phyloP scores from a whole-genome alignment of 2,888 invertebrate genomes.

The Parasteatoda lunata region DNA sequence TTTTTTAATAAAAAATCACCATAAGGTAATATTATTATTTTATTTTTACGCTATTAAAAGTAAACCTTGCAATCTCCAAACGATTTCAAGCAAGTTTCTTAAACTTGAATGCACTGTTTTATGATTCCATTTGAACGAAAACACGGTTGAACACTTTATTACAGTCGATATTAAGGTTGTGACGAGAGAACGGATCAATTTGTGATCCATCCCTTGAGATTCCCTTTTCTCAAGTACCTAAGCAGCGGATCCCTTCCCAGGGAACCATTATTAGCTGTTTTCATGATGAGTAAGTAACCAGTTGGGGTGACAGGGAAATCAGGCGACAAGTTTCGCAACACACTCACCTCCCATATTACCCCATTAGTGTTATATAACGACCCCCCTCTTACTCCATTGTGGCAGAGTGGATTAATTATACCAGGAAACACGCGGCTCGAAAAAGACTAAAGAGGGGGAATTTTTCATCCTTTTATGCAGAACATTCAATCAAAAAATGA shows the following conservation, averaged over 20 bases:
- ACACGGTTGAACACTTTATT: background rate
- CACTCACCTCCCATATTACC: conserved; percentile 59
- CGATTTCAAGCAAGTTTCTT: background rate
- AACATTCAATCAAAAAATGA: conserved; percentile 22
- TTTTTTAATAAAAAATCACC: no score
- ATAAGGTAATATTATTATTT: no score
- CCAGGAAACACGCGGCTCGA: conserved; percentile 41
- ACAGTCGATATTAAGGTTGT: background rate
- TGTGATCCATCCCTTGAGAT: conserved; percentile 23
- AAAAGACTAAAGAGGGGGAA: conserved; percentile 1
- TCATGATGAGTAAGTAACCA: conserved; percentile 65
- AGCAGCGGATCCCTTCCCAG: conserved; percentile 54
- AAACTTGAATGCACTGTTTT: background rate
- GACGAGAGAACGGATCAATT: background rate
- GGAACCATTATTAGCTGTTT: conserved; percentile 65
- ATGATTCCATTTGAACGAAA: background rate
- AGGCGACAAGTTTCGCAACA: conserved; percentile 67
- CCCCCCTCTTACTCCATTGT: conserved; percentile 33
- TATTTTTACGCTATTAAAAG: no score
- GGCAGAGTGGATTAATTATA: conserved; percentile 58
- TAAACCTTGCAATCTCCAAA: no score
- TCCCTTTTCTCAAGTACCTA: conserved; percentile 43
- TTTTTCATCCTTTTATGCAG: conserved; percentile 1
- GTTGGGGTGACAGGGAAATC: conserved; percentile 62
- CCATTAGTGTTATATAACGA: conserved; percentile 59